phyloP scores from a whole-genome alignment of 1,140 invertebrate genomes.

The Rhagoletis pomonella region DNA sequence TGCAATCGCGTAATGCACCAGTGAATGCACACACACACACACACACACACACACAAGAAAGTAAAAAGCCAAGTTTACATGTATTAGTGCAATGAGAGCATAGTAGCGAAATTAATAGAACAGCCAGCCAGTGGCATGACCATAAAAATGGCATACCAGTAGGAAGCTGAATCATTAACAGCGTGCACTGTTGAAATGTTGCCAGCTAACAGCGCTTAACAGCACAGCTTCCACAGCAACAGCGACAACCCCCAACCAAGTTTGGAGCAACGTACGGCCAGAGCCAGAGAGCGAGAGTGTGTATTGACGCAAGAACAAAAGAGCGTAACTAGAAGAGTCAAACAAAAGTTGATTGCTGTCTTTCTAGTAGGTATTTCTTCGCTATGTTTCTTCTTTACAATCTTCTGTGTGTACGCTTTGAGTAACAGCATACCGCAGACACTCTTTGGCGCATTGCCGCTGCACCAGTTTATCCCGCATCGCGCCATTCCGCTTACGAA shows the following conservation, averaged over 20 bases:
- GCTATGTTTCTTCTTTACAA: neutral
- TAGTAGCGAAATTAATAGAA: neutral
- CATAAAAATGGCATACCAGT: neutral
- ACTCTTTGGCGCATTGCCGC: no score
- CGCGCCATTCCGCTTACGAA: neutral
- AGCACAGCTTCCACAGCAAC: slow-evolving; percentile 20
- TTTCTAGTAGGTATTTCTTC: neutral
- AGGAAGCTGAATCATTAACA: neutral
- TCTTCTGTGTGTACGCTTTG: neutral
- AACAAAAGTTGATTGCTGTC: no score
- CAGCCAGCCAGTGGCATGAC: neutral
- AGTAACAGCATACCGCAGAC: neutral
- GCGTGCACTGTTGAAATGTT: neutral
- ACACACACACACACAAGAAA: no score
- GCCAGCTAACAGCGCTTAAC: neutral
- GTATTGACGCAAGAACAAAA: neutral
- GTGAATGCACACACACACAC: neutral
- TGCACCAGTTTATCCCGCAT: no score
- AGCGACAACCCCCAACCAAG: neutral
- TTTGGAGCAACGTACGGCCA: neutral
- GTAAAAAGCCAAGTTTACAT: neutral
- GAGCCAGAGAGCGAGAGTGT: neutral
- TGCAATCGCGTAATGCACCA: neutral
- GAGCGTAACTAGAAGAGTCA: neutral
- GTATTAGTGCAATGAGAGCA: neutral